Percentiles rank a stretch among this genome's conserved stretches.
Conservation (phyloP, 1,140 invertebrate species). For the Apis mellifera region Amel_HAv3.1 CM009931.2:13726501-13727000, state of each 20-base stretch:
- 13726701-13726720: neutral
- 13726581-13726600: slow-evolving; percentile 32
- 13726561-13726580: slow-evolving; percentile 32
- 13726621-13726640: slow-evolving; percentile 33
- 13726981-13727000: too few relatives aligned
- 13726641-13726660: neutral
- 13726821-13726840: too few relatives aligned
- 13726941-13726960: too few relatives aligned
- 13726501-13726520: slow-evolving; percentile 60
- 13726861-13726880: too few relatives aligned
- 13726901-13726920: too few relatives aligned
- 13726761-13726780: neutral
- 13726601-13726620: slow-evolving; percentile 48
- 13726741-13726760: neutral
- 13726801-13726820: too few relatives aligned
- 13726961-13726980: too few relatives aligned
- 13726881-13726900: too few relatives aligned
- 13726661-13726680: neutral
- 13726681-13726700: neutral
- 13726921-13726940: too few relatives aligned
- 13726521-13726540: slow-evolving; percentile 53
- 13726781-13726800: neutral
- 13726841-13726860: too few relatives aligned
- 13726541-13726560: slow-evolving; percentile 58
- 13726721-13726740: neutral